These are phyloP conservation scores for Drosophila parvula DNA, from an alignment of 1,140 invertebrate genomes.

Conservation along the genomic window DNA sequence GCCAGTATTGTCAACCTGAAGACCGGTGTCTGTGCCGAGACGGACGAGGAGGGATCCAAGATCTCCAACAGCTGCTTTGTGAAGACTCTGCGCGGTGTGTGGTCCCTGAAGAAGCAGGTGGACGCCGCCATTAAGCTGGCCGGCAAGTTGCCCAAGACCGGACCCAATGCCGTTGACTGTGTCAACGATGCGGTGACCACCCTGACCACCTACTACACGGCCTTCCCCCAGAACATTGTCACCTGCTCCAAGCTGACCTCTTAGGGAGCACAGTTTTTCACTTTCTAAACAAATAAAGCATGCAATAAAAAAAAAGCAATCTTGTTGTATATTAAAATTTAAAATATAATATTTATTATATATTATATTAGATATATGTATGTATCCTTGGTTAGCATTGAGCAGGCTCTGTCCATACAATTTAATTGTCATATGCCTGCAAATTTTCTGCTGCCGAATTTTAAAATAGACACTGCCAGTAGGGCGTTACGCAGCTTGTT, in stretches of 20 bases:
- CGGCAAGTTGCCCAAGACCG: slow-evolving; percentile 54
- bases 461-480: too few species aligned
- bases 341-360: too few species aligned
- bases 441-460: too few species aligned
- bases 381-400: not conserved
- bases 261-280: not conserved
- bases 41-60: slow-evolving; percentile 11
- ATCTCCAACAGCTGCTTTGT: slow-evolving; percentile 35
- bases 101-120: slow-evolving; percentile 35
- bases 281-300: not conserved
- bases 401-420: too few species aligned
- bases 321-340: not conserved
- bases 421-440: too few species aligned
- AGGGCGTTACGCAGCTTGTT: too few species aligned
- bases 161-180: slow-evolving; percentile 58
- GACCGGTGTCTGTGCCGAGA: slow-evolving; percentile 39
- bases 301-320: slow-evolving; percentile 3
- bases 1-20: slow-evolving; percentile 47
- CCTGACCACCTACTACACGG: slow-evolving; percentile 57
- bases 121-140: slow-evolving; percentile 28
- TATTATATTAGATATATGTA: too few species aligned
- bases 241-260: slow-evolving; percentile 63
- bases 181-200: slow-evolving; percentile 35
- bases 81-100: slow-evolving; percentile 28
- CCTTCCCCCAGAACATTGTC: slow-evolving; percentile 56